Percentiles rank a stretch among this genome's conserved stretches.
Evolutionary conservation across 2,888 invertebrate species (phyloP).

Genomic region (Hyles lineata): DNA sequence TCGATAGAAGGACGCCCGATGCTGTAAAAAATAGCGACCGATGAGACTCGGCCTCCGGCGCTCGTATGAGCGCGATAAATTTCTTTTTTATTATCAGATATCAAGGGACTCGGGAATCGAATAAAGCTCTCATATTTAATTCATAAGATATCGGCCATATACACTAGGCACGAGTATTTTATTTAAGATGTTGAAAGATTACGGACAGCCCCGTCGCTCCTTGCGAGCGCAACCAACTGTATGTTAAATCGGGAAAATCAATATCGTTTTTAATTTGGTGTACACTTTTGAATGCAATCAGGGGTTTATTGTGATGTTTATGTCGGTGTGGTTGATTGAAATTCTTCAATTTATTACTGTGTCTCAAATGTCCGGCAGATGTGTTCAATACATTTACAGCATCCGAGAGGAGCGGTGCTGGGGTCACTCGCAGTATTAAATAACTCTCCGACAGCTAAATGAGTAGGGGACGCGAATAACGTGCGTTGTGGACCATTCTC

Average conservation of each 20-base stretch:
- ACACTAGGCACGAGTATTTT: conserved; percentile 81
- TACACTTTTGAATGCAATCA: conserved; percentile 27
- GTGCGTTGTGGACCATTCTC: conserved; percentile 56
- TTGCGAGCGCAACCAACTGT: neutral
- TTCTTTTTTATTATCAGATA: conserved; percentile 85
- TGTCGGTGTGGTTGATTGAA: conserved; percentile 56
- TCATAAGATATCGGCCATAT: conserved; percentile 84
- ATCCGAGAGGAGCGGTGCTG: conserved; percentile 58
- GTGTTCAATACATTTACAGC: conserved; percentile 77
- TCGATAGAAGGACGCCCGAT: conserved; percentile 75
- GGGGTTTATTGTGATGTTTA: conserved; percentile 21
- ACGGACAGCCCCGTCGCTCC: conserved; percentile 55
- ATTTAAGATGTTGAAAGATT: conserved; percentile 82
- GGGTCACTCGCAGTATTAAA: conserved; percentile 82
- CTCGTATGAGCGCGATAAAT: conserved; percentile 81
- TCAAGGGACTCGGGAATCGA: conserved; percentile 85
- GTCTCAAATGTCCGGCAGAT: conserved; percentile 74
- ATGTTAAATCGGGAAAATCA: conserved; percentile 10
- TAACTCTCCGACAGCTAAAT: conserved; percentile 83
- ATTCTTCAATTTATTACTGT: conserved; percentile 70
- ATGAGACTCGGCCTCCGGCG: conserved; percentile 67
- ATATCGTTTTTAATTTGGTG: conserved; percentile 40
- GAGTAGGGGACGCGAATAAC: conserved; percentile 76
- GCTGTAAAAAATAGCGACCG: conserved; percentile 82
- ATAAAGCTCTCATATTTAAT: conserved; percentile 85